Evolutionary conservation across 1,140 invertebrate species (phyloP).

Genomic region (Mercenaria mercenaria): DNA sequence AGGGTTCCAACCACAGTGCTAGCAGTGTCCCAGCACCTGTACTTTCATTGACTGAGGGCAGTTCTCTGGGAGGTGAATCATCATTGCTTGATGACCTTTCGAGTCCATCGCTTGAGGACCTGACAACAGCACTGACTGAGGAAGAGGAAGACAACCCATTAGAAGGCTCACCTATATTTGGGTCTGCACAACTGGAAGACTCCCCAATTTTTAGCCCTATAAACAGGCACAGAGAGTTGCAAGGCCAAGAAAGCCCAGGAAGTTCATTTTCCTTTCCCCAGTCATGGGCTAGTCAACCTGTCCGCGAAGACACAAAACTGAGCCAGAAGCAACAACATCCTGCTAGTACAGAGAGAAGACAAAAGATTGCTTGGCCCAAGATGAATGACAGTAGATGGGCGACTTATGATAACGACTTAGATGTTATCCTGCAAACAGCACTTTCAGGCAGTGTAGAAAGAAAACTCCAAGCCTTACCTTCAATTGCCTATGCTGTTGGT

Average conservation of each 20-base stretch:
- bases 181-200: background rate
- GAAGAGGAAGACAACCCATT: background rate
- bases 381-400: background rate
- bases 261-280: too few relatives aligned
- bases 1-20: background rate
- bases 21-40: background rate
- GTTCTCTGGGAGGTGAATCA: background rate
- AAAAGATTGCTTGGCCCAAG: too few relatives aligned
- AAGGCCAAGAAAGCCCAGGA: background rate
- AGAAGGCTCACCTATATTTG: background rate
- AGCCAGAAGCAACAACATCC: too few relatives aligned
- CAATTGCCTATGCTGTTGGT: too few relatives aligned
- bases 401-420: background rate
- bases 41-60: background rate
- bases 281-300: too few relatives aligned
- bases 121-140: background rate
- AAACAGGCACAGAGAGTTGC: background rate
- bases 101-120: too few relatives aligned
- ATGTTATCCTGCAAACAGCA: conserved; percentile 2
- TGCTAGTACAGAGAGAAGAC: too few relatives aligned
- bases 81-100: too few relatives aligned
- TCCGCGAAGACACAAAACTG: too few relatives aligned
- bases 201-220: background rate
- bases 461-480: background rate
- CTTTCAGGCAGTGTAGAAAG: conserved; percentile 13